Base-by-base conservation (phyloP, 2,888 invertebrate genomes). In the Gasteruption jaculator region DNA sequence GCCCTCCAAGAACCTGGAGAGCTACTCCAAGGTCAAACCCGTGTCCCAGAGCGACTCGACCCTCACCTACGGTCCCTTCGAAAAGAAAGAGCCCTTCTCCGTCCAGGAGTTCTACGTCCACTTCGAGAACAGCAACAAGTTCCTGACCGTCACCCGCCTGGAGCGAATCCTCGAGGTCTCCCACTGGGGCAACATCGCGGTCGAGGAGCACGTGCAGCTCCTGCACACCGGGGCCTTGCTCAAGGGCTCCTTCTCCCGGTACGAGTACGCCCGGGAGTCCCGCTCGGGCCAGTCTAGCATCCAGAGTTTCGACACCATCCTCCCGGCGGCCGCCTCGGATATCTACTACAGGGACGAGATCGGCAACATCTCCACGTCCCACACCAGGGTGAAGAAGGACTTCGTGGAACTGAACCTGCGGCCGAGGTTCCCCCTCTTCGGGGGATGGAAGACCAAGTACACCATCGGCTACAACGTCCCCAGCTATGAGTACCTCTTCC, bases 361-460 rank as follows among this genome's bases (percentile, higher is more conserved):
- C 68, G 99, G 93, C 25, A 99, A 99, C 71, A 99, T 99, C 61
- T 97, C 96, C 1, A 99, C 99, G 7, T 95, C 95, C 1, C 87
- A 91, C 68, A 86, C 97, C 75, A 81, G 86, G 51, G 75, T 87
- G 16, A 79, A 87, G 54, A 89, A 90, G 53, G 94, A 97, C 64
- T 86, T 91, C 25, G 93, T 97, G 5, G 96, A 99, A 63, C 73
- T 99, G 3, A 96, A 96, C 61, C 76, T 99, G n/a, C 79, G 93
- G 35, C 99, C 97, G 1, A 78, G 99, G 58, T 99, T 96, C 71
- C 99, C 99, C 3, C 76, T 99, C 4, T 99, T 97, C 71, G 99
- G 99, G 40, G 99, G 99, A 10, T 99, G 99, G 99, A 91, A 90
- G 71, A 96, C 95, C 6, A 91, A 92, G 56, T 99, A 99, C 72